Evolutionary conservation across 2,113 vertebrate species (phyloP), one percentile per base, ranked within the genome.

Genomic region (Lophius piscatorius): DNA sequence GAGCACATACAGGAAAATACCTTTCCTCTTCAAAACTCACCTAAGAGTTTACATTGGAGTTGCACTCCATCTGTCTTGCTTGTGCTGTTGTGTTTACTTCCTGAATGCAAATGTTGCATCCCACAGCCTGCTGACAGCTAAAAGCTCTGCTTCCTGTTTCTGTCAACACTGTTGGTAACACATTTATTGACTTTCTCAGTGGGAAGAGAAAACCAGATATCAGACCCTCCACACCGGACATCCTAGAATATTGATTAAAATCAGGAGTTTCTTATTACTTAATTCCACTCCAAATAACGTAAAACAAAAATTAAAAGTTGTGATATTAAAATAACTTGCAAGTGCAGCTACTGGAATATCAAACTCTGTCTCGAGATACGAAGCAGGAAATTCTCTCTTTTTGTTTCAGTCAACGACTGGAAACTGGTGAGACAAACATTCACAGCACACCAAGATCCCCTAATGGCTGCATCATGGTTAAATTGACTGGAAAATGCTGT

Each of bases 401-500:
- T 65, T 63, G 35, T 68, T 54, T 72, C 34, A 58, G 72, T 78
- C 68, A 29, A 45, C 67, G 66, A 70, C 28, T 47, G 34, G 61
- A 59, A 69, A 90, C 88, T 85, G 69, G 73, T 66, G 84, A 91
- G 92, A 91, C 90, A 93, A 92, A 94, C 90, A 86, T 78, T 84
- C 83, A 91, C 91, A 77, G 93, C 92, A 93, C 93, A 94, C 93
- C 82, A 87, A 91, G 92, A 92, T 86, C 92, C 91, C 88, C 89
- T 94, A 94, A 94, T 93, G 91, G 94, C 94, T 93, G 92, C 91
- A 93, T 94, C 91, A 90, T 89, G 90, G 92, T 94, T 94, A 94
- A 98, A 97, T 98, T 97, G 94, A 91, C 93, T 93, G 95, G 94
- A 98, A 98, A 97, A 97, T 95, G 92, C 90, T 92, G 92, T 95